These are phyloP conservation scores for Xyliphius kryptos DNA, from an alignment of 2,113 vertebrate species.

Conservation along the genomic window DNA sequence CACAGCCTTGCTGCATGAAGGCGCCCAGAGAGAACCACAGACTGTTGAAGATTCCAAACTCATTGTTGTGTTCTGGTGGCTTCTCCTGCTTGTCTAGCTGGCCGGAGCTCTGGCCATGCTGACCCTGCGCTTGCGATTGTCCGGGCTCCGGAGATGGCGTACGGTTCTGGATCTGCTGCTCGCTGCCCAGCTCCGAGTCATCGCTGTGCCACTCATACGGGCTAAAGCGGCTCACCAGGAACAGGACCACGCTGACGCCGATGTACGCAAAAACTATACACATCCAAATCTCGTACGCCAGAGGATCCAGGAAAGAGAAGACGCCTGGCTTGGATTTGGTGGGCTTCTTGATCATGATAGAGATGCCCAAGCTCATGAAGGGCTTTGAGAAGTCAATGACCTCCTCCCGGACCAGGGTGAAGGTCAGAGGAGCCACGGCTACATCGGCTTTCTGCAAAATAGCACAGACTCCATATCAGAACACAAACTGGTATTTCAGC, in stretches of 20 bases:
- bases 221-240: conserved; percentile 96
- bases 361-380: conserved; percentile 97
- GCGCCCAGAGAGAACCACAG: conserved; percentile 97
- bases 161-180: conserved; percentile 58
- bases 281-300: conserved; percentile 99
- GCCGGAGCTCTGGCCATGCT: conserved; percentile 28
- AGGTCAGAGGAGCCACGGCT: conserved; percentile 91
- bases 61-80: conserved; percentile 71
- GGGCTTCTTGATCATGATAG: conserved; percentile 99
- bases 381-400: conserved; percentile 99
- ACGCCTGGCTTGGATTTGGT: conserved; percentile 96
- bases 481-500: too few relatives aligned
- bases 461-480: neutral
- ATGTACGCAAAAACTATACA: conserved; percentile 99
- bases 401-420: conserved; percentile 94
- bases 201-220: conserved; percentile 92
- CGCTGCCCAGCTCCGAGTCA: conserved; percentile 81
- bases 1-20: conserved; percentile 99
- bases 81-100: conserved; percentile 68
- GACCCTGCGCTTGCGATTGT: conserved; percentile 35
- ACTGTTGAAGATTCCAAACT: conserved; percentile 98
- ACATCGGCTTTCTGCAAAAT: conserved; percentile 83
- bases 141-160: conserved; percentile 32
- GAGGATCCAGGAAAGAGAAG: conserved; percentile 96
- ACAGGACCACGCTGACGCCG: conserved; percentile 95